phyloP scores from a whole-genome alignment of 2,113 vertebrate genomes.

The Anoura caudifer region DNA sequence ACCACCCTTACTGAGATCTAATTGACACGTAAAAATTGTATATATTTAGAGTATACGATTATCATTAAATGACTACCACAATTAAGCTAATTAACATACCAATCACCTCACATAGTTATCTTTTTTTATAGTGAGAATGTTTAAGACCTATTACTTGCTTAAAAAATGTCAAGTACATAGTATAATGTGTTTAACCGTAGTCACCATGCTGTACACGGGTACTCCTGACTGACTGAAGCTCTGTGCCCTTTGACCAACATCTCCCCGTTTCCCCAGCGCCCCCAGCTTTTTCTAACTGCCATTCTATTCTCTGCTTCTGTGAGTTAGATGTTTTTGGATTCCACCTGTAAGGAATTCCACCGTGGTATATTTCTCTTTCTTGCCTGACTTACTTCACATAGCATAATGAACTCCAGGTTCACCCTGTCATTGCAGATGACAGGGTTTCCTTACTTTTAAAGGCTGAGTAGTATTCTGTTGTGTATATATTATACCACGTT shows the following conservation, averaged over 20 bases:
- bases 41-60: neutral
- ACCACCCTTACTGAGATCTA: neutral
- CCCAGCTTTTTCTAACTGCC: neutral
- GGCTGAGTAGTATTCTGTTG: no score
- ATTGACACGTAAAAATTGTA: neutral
- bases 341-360: neutral
- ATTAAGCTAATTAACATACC: neutral
- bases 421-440: no score
- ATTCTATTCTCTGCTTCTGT: neutral
- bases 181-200: neutral
- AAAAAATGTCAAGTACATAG: neutral
- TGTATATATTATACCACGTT: no score
- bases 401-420: neutral
- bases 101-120: neutral
- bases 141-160: neutral
- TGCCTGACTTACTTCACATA: neutral
- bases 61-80: neutral
- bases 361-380: neutral
- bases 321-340: neutral
- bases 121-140: neutral
- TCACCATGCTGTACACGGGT: neutral
- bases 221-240: neutral
- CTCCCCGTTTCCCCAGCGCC: neutral
- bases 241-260: neutral
- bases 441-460: no score